Evolutionary conservation across 2,888 invertebrate genomes (phyloP).

Genomic region (Eilema sororculum): DNA sequence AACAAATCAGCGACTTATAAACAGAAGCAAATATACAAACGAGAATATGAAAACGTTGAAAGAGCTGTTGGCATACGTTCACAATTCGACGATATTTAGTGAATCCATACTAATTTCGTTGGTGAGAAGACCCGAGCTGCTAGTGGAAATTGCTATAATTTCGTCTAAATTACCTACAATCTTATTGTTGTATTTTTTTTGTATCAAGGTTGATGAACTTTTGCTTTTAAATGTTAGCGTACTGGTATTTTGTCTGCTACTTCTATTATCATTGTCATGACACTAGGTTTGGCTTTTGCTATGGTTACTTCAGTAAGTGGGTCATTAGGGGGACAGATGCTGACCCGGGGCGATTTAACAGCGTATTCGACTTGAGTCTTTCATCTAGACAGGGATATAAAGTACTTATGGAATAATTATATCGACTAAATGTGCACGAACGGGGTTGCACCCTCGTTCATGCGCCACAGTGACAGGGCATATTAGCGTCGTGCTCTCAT

Average conservation of each 20-base stretch:
- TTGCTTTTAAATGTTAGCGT: not conserved
- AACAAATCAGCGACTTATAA: conserved; percentile 8
- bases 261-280: not conserved
- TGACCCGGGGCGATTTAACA: not conserved
- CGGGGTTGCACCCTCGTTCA: not conserved
- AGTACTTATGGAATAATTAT: not conserved
- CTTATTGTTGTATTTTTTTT: not conserved
- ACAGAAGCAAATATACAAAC: conserved; percentile 6
- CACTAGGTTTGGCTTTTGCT: not conserved
- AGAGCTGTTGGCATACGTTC: conserved; percentile 2
- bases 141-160: not conserved
- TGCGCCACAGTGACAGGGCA: not conserved
- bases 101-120: conserved; percentile 6
- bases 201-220: conserved; percentile 5
- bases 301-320: not conserved
- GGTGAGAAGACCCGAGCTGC: not conserved
- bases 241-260: not conserved
- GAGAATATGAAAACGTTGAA: conserved; percentile 1
- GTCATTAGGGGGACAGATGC: not conserved
- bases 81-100: conserved; percentile 2
- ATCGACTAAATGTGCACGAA: not conserved
- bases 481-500: not conserved
- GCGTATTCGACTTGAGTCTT: not conserved
- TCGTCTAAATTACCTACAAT: conserved; percentile 2
- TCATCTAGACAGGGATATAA: not conserved